Base-by-base conservation (phyloP, 37 sponge, comb jelly and placozoan species). In the Corticium candelabrum region DNA sequence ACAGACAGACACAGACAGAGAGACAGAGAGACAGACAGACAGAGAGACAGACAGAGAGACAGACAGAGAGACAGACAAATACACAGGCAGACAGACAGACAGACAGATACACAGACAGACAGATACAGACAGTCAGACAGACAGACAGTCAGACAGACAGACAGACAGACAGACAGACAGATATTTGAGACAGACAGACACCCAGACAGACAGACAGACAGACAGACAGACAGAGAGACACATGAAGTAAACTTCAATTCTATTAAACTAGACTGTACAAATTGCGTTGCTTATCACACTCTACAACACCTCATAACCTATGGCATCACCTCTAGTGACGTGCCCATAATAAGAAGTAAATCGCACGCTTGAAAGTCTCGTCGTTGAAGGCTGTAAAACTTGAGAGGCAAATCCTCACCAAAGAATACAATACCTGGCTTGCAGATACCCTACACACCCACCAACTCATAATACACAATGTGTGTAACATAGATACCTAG, bases 351-450 rank as follows among this genome's bases (percentile, higher is more conserved):
- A 41, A 96, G 38, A 37, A 96, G 84, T 2, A 96, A 84, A 76
- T 96, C 97, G 75, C 94, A 96, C 67, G 83, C 57, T 37, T 80
- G 40, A 73, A 93, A 85, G 77, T 96, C 97, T 7, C 5, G 29
- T 7, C 68, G 71, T 15, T 86, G 84, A n/a, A 96, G 86, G 37
- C 83, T 71, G 81, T 90, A 80, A 71, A 96, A 96, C 15, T 89
- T 69, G 37, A 68, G 36, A 29, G 97, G 97, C 2, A 96, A 87
- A 34, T 88, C 87, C 67, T 96, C 91, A 29, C 97, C 94, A 84
- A 96, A 96, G 86, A 96, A 90, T 62, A 96, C 97, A 75, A 96
- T 88, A 82, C 93, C 89, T 0, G 97, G 94, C 56, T 96, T 96
- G 56, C 90, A 88, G 32, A 90, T 39, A 2, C 97, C 91, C 87